Conservation (phyloP, 2,113 vertebrate species). For the Willisornis vidua region DNA sequence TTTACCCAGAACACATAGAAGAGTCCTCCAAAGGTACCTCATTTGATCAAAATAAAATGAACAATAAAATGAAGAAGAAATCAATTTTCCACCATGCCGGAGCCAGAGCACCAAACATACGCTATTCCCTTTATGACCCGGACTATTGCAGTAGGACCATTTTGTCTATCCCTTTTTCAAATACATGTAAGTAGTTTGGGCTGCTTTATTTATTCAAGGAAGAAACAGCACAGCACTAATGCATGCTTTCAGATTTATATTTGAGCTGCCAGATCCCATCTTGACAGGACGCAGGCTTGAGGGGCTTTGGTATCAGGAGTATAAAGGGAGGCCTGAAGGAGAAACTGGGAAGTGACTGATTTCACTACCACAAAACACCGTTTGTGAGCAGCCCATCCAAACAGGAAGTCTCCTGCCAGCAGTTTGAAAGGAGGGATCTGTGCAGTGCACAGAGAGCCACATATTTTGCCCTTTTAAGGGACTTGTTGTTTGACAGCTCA, state of each 20-base stretch:
- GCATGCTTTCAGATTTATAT: not conserved
- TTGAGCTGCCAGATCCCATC: not conserved
- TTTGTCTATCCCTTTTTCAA: not conserved
- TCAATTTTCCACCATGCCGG: not conserved
- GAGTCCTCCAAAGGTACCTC: not conserved
- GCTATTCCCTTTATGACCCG: not conserved
- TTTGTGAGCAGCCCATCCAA: constrained; percentile 24
- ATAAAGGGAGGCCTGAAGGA: not conserved
- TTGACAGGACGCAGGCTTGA: not conserved
- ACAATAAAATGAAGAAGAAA: not conserved
- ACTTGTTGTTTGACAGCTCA: constrained; percentile 47
- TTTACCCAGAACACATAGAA: not conserved
- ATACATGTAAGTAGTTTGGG: not conserved
- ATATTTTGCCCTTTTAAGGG: constrained; percentile 72
- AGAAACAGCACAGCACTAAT: not conserved
- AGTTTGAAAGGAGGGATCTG: constrained; percentile 59
- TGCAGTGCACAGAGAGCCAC: not conserved
- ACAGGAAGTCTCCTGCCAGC: constrained; percentile 62
- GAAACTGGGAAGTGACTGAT: not conserved
- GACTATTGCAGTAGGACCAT: not conserved
- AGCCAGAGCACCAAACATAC: not conserved
- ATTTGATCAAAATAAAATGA: not conserved
- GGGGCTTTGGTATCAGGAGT: not conserved
- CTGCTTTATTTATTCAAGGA: not conserved
- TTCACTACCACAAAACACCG: constrained; percentile 23